Conservation (phyloP, 2,797 vertebrate genomes). For the Fundulus diaphanus region DNA sequence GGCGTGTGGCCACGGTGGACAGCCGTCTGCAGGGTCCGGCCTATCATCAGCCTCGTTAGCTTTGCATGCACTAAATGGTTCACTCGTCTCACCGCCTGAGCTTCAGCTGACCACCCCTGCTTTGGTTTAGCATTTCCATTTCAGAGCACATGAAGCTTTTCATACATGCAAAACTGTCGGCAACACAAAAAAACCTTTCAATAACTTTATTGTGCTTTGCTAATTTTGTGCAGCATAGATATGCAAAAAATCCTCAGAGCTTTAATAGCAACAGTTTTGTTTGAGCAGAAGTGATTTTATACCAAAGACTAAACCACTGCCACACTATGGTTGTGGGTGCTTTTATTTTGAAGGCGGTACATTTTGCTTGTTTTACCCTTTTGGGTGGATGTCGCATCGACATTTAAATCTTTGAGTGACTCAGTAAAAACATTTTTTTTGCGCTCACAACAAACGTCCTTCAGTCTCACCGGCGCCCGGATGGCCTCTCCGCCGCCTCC, state of each 20-base stretch:
- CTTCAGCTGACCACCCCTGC: too few species aligned
- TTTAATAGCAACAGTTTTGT: background rate
- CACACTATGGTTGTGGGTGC: background rate
- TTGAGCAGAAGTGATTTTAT: background rate
- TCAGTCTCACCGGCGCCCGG: slow-evolving; percentile 3
- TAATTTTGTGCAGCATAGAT: background rate
- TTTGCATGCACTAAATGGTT: background rate
- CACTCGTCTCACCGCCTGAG: too few species aligned
- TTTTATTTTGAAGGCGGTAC: slow-evolving; percentile 27
- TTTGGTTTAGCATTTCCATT: background rate
- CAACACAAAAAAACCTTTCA: background rate
- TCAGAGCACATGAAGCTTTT: background rate
- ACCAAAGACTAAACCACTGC: background rate
- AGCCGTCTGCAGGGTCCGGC: too few species aligned
- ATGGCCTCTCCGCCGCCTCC: slow-evolving; percentile 14
- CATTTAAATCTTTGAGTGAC: background rate
- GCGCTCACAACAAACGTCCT: slow-evolving; percentile 4
- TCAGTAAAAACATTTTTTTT: background rate
- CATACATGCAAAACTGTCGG: background rate
- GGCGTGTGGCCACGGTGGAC: too few species aligned
- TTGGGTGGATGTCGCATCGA: slow-evolving; percentile 5
- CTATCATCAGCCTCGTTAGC: background rate
- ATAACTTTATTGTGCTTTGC: background rate
- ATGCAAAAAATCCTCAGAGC: background rate
- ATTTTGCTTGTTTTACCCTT: slow-evolving; percentile 8